Evolutionary conservation across 2,797 vertebrate species (phyloP), one percentile per base, ranked within the genome.

Genomic region (Argyrosomus regius): DNA sequence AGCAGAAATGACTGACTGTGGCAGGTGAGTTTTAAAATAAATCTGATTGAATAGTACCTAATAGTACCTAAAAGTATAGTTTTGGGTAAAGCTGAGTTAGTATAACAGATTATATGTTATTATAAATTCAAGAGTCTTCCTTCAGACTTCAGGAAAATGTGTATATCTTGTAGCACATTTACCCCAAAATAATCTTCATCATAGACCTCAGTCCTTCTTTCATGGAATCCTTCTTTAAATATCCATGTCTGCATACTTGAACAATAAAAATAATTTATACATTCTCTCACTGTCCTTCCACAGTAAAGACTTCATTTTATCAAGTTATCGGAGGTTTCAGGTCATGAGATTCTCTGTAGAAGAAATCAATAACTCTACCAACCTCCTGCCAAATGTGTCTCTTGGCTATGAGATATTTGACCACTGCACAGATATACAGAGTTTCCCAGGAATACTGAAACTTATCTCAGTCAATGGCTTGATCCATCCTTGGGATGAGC

Each of bases 391-490:
- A 0, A 92, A 94, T 0, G 61, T 97, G 26, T 91, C 59, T 28
- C 88, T 97, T 5, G 96, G 97, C 64, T 97, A 96, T 20, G 88
- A 96, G 57, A 92, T 97, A 24, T 94, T 96, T 74, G 97, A 97
- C 41, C 72, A 91, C 62, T 97, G 96, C 83, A 94, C 94, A 8
- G 35, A 87, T 6, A 54, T 18, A 3, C 43, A 77, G 7, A 93
- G 70, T 73, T 91, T 94, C 35, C 86, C 90, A 5, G 81, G 71
- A 2, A 50, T 92, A 18, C 86, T 95, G 0, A 67, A 86, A 10
- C 89, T 95, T 10, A 77, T 93, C n/a, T 94, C 93, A 11, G 48
- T 64, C 16, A 87, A 93, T 10, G 77, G 68, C 6, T 68, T 52
- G 6, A 81, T 94, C 60, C 62, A 57, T 35, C 78, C 89, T 5